Conservation (phyloP, 2,113 vertebrate genomes). For the Amia ocellicauda region DNA sequence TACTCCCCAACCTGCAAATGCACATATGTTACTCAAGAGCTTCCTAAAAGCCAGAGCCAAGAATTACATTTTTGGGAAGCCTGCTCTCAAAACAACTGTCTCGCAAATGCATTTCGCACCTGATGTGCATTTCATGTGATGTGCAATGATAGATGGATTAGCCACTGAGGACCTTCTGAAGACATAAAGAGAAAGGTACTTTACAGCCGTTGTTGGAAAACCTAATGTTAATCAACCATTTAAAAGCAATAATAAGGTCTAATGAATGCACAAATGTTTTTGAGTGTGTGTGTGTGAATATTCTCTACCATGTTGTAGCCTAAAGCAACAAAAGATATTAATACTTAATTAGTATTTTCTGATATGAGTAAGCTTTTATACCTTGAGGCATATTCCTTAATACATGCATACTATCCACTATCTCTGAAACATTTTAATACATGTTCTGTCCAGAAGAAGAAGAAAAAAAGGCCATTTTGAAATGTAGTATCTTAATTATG, state of each 20-base stretch:
- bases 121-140: background rate
- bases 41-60: background rate
- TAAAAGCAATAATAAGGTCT: too few relatives aligned
- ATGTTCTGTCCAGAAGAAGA: background rate
- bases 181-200: too few relatives aligned
- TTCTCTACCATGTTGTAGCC: constrained; percentile 2
- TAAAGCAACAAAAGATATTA: constrained; percentile 30
- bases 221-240: background rate
- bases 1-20: background rate
- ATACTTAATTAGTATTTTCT: constrained; percentile 37
- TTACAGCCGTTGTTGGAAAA: background rate
- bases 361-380: constrained; percentile 26
- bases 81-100: constrained; percentile 20
- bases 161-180: background rate
- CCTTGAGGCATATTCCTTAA: constrained; percentile 20
- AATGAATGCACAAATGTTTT: too few relatives aligned
- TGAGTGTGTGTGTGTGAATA: too few relatives aligned
- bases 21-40: constrained; percentile 23
- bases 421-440: background rate
- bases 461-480: background rate
- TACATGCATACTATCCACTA: background rate
- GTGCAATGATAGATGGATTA: background rate
- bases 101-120: constrained; percentile 7
- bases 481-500: constrained; percentile 22
- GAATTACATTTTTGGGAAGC: background rate